A percentile compares a stretch with the other conserved stretches of the same genome.
Conservation (phyloP, 2,888 invertebrate species). For the Lasioglossum calceatum region DNA sequence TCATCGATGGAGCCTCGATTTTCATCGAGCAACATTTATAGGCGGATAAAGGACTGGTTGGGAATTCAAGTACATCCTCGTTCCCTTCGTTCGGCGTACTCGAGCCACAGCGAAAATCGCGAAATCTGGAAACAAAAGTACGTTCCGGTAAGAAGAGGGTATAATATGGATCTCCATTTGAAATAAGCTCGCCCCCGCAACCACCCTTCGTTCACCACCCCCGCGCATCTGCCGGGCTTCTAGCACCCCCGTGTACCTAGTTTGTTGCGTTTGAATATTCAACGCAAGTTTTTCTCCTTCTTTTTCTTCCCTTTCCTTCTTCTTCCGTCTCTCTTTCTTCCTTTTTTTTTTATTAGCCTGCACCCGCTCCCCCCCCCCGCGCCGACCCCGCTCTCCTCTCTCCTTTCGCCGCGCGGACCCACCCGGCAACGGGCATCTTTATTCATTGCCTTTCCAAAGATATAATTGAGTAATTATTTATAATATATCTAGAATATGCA, state of each 20-base stretch:
- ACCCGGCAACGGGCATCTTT: conserved; percentile 82
- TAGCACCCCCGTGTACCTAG: conserved; percentile 82
- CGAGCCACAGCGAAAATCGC: conserved; percentile 74
- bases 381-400: conserved; percentile 53
- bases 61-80: conserved; percentile 69
- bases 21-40: conserved; percentile 66
- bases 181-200: conserved; percentile 81
- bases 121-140: conserved; percentile 79
- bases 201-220: conserved; percentile 9
- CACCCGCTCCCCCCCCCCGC: neutral
- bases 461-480: conserved; percentile 85
- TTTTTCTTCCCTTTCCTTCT: conserved; percentile 66
- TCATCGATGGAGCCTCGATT: conserved; percentile 67
- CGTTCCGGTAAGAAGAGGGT: conserved; percentile 80
- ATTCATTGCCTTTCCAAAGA: conserved; percentile 85
- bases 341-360: conserved; percentile 81
- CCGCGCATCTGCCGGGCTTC: conserved; percentile 58
- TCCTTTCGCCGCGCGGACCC: conserved; percentile 69
- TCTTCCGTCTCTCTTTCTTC: conserved; percentile 59
- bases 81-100: conserved; percentile 63
- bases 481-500: conserved; percentile 85
- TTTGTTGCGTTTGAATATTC: conserved; percentile 85
- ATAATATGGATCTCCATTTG: conserved; percentile 84
- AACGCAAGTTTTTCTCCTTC: conserved; percentile 76
- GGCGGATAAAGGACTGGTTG: conserved; percentile 68